phyloP scores from a whole-genome alignment of 2,888 invertebrate species.

The Geotrupes spiniger region DNA sequence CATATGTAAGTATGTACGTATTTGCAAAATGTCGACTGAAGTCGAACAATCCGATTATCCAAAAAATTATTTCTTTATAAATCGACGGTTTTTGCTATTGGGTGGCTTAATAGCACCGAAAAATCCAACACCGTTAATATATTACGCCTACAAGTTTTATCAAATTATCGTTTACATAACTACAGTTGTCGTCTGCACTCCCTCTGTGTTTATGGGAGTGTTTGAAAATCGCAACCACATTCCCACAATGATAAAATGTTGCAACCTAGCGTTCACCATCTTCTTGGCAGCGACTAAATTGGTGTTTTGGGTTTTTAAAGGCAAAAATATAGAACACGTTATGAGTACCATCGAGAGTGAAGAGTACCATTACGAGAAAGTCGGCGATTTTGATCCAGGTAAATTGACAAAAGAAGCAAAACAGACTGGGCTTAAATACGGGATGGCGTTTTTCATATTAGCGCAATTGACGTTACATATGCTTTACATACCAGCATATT shows the following conservation, averaged over 20 bases:
- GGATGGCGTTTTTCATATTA: slow-evolving; percentile 34
- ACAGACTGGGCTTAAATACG: slow-evolving; percentile 31
- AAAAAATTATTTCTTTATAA: slow-evolving; percentile 1
- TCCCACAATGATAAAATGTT: slow-evolving; percentile 36
- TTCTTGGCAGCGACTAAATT: slow-evolving; percentile 39
- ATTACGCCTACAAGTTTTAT: background rate
- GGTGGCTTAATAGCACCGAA: background rate
- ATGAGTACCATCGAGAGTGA: slow-evolving; percentile 33
- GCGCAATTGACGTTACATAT: slow-evolving; percentile 35
- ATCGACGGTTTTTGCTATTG: background rate
- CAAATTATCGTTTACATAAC: background rate
- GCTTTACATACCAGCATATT: slow-evolving; percentile 35
- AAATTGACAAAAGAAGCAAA: slow-evolving; percentile 30
- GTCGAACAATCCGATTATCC: background rate
- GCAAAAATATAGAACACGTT: slow-evolving; percentile 28
- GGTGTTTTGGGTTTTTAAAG: slow-evolving; percentile 36
- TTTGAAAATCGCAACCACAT: slow-evolving; percentile 21
- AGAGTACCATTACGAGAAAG: slow-evolving; percentile 32
- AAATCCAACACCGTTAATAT: background rate
- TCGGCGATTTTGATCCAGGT: slow-evolving; percentile 29
- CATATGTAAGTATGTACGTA: too few species aligned
- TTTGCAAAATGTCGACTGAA: too few species aligned
- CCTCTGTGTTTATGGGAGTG: background rate
- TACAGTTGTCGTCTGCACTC: background rate
- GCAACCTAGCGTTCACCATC: slow-evolving; percentile 38